Evolutionary conservation across 64 coral and sea anemone genomes (phyloP).

Genomic region (Cladopsammia gracilis): DNA sequence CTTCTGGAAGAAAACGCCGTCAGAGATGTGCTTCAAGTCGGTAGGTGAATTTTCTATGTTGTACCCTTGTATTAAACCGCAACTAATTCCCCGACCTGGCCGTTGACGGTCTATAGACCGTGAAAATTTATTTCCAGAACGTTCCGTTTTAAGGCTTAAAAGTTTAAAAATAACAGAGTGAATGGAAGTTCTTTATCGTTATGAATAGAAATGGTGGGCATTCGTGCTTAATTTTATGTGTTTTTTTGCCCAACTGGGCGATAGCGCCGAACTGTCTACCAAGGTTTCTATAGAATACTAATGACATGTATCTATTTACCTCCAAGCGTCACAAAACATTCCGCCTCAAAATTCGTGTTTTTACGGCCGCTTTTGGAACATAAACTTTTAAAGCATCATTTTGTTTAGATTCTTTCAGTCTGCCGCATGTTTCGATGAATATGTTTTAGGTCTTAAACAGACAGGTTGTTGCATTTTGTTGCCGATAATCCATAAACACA

Average conservation of each 20-base stretch:
- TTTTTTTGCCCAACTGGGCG: conserved; percentile 78
- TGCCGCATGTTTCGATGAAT: neutral
- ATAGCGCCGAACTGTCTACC: conserved; percentile 84
- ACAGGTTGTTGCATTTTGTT: neutral
- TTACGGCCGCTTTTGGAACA: neutral
- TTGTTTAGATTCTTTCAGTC: neutral
- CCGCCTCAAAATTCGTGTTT: neutral
- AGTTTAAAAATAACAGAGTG: neutral
- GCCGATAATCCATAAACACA: no score
- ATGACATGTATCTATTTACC: conserved; percentile 44
- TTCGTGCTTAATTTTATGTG: conserved; percentile 72
- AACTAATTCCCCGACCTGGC: conserved; percentile 3
- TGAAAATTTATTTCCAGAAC: neutral
- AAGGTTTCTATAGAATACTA: neutral
- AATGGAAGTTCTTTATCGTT: neutral
- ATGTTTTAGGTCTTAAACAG: neutral
- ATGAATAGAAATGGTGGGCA: neutral
- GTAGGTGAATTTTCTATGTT: conserved; percentile 83
- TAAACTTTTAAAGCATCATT: neutral
- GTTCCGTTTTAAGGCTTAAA: neutral
- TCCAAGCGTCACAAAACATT: conserved; percentile 14
- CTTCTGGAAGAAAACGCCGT: conserved; percentile 95
- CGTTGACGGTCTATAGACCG: conserved; percentile 53
- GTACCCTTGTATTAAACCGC: neutral
- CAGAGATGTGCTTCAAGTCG: conserved; percentile 96